These are phyloP conservation scores for Sisyra nigra DNA, from an alignment of 2,888 invertebrate species.

Conservation along the genomic window DNA sequence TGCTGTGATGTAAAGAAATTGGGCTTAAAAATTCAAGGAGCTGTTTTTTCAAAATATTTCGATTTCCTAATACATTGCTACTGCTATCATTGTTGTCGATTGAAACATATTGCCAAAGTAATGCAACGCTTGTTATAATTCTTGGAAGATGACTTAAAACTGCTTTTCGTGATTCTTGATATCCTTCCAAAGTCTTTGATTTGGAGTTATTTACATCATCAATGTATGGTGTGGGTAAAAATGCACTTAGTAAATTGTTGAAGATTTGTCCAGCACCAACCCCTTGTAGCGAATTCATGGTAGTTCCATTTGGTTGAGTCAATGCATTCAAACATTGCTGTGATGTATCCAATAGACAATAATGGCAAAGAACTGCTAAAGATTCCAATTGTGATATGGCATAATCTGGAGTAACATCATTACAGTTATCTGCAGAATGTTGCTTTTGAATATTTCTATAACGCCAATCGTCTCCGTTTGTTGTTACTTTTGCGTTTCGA, in stretches of 20 bases:
- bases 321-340: constrained; percentile 39
- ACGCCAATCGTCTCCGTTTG: too few relatives aligned
- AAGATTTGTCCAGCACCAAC: constrained; percentile 56
- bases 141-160: constrained; percentile 66
- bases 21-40: constrained; percentile 71
- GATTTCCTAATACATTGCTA: constrained; percentile 36
- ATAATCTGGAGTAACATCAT: constrained; percentile 31
- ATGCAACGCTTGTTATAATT: constrained; percentile 62
- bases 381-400: constrained; percentile 62
- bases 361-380: constrained; percentile 62
- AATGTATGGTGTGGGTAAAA: constrained; percentile 45
- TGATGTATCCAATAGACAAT: constrained; percentile 55
- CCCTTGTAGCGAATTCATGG: constrained; percentile 33
- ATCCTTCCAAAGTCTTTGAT: constrained; percentile 26
- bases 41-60: constrained; percentile 57
- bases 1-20: constrained; percentile 65
- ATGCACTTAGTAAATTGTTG: constrained; percentile 66
- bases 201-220: constrained; percentile 21
- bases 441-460: neutral
- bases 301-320: constrained; percentile 31
- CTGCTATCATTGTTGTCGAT: constrained; percentile 27
- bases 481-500: too few relatives aligned
- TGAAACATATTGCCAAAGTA: constrained; percentile 58
- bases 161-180: constrained; percentile 46
- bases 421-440: neutral